Conservation (phyloP, 1,140 invertebrate genomes). For the Chrysomallon squamiferum region DNA sequence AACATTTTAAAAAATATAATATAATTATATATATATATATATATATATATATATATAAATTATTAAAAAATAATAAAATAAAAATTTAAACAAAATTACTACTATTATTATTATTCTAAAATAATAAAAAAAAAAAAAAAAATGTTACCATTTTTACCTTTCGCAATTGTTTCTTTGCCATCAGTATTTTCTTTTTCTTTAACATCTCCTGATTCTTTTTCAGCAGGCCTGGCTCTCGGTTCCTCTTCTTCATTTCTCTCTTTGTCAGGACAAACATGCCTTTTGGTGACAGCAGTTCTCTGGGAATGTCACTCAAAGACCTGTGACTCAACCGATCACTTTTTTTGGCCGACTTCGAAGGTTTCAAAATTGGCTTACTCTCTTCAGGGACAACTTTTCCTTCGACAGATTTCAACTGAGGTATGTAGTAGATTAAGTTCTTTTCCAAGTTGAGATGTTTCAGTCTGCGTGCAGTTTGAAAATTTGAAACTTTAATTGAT, state of each 20-base stretch:
- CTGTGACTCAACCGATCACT: slow-evolving; percentile 1
- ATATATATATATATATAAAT: too few relatives aligned
- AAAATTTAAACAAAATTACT: background rate
- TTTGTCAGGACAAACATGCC: background rate
- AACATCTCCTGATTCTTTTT: background rate
- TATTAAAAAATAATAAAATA: background rate
- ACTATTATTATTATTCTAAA: background rate
- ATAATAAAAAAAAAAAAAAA: background rate
- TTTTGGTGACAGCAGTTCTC: background rate
- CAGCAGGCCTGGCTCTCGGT: background rate
- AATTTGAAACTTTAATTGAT: slow-evolving; percentile 12
- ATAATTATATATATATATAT: too few relatives aligned
- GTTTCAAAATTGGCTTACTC: background rate
- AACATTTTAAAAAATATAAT: too few relatives aligned
- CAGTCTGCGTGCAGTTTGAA: slow-evolving; percentile 54
- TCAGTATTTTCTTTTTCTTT: background rate
- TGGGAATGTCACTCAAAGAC: background rate
- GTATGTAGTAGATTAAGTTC: slow-evolving; percentile 58
- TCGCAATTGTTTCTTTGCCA: background rate
- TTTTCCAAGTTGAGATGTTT: slow-evolving; percentile 59
- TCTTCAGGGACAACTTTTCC: slow-evolving; percentile 48
- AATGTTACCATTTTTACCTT: background rate
- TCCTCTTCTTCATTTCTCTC: background rate
- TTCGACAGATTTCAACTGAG: slow-evolving; percentile 57
- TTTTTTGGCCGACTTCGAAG: background rate